Evolutionary conservation across 1,140 invertebrate genomes (phyloP), one percentile per base, ranked within the genome.

Genomic region (Planococcus citri): DNA sequence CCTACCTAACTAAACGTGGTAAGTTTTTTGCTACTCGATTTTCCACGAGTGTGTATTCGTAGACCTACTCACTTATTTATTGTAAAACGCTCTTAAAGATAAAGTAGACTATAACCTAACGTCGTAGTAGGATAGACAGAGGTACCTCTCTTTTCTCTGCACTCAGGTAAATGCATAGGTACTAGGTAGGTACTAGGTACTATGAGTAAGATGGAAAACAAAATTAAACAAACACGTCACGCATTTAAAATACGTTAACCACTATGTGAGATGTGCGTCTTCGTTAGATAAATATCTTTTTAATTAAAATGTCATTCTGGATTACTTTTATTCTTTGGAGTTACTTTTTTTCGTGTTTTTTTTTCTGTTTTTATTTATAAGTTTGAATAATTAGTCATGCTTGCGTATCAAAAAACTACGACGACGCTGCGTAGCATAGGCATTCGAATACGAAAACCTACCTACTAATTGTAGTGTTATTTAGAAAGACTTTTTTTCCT

Each of bases 361-460:
- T n/a, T n/a, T n/a, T n/a, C n/a, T n/a, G n/a, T n/a, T n/a, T n/a
- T n/a, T n/a, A n/a, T 20, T 51, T 20, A 51, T n/a, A 51, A n/a
- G n/a, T 20, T 51, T 51, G 41, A 51, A 51, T 51, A 51, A 51
- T 51, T 51, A 51, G 41, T 51, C 41, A 51, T 51, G 41, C 41
- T 51, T 3, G 41, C n/a, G 41, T 17, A 20, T 51, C n/a, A 51
- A 12, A 51, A n/a, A n/a, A n/a, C n/a, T n/a, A 51, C n/a, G 41
- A 51, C 4, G 4, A 51, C 17, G 17, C 4, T n/a, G 10, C 41
- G 41, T 51, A 8, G 33, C 14, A 37, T 8, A 37, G 14, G n/a
- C 17, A 51, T 51, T 51, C 17, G 17, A 51, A 51, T 51, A 17
- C 10, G n/a, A 51, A 20, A 6, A 37, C 6, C 6, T 37, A 37